Conservation (phyloP, 92 coral and sea anemone genomes). For the Epizoanthus fatuus region DNA sequence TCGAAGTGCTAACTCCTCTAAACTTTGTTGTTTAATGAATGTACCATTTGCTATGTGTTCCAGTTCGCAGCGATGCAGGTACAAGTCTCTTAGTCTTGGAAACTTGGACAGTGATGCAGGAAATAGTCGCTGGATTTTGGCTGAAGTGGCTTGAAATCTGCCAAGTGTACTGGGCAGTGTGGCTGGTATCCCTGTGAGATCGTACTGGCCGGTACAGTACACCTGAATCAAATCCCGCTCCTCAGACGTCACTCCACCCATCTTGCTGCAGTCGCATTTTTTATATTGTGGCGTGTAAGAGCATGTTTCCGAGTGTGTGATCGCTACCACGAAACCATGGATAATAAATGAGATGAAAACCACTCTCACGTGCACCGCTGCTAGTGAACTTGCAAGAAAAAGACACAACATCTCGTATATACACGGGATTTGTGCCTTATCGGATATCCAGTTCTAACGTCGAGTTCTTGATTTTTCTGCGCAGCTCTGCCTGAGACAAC, state of each 20-base stretch:
- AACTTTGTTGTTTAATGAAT: constrained; percentile 51
- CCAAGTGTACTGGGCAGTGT: constrained; percentile 45
- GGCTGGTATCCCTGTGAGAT: constrained; percentile 49
- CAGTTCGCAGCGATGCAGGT: constrained; percentile 61
- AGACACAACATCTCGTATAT: neutral
- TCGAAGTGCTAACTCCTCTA: constrained; percentile 43
- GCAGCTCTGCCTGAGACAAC: too few relatives aligned
- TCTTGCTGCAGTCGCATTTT: constrained; percentile 24
- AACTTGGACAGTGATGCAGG: constrained; percentile 56
- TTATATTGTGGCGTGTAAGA: constrained; percentile 14
- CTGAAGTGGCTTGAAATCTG: constrained; percentile 8
- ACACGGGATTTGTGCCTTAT: too few relatives aligned
- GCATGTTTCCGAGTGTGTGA: neutral
- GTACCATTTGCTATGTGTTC: constrained; percentile 59
- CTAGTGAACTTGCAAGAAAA: neutral
- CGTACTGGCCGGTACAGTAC: neutral
- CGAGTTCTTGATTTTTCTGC: too few relatives aligned
- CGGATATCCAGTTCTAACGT: too few relatives aligned
- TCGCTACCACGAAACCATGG: neutral
- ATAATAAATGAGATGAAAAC: neutral
- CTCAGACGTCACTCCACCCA: constrained; percentile 17
- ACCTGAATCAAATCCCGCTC: constrained; percentile 18
- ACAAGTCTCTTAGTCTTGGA: constrained; percentile 48
- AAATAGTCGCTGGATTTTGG: constrained; percentile 23
- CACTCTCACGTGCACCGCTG: neutral